A percentile compares a stretch with the other conserved stretches of the same genome.
These are phyloP conservation scores for Pectinophora gossypiella DNA, from an alignment of 1,140 invertebrate genomes.

Conservation along the genomic window DNA sequence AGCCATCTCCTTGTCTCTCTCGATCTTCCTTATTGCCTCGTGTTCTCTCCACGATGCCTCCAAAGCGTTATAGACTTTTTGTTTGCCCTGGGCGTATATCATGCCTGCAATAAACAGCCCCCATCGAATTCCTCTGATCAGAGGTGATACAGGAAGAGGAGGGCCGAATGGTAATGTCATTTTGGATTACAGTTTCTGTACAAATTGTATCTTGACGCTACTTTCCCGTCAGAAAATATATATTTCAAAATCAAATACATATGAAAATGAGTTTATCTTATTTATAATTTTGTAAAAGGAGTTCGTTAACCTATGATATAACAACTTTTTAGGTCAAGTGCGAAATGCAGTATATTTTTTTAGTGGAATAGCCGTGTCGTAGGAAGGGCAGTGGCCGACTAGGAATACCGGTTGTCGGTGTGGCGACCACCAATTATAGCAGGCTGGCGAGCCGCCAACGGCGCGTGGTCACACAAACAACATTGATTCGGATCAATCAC, in stretches of 20 bases:
- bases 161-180: constrained; percentile 9
- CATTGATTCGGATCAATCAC: constrained; percentile 42
- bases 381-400: constrained; percentile 72
- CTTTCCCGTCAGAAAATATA: too few species aligned
- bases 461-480: constrained; percentile 32
- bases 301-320: neutral
- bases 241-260: too few species aligned
- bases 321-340: constrained; percentile 59
- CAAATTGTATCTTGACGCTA: too few species aligned
- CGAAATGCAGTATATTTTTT: constrained; percentile 41
- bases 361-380: constrained; percentile 37
- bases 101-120: constrained; percentile 51
- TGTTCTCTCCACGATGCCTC: constrained; percentile 40
- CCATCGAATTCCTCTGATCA: constrained; percentile 52
- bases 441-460: constrained; percentile 60
- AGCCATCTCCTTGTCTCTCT: constrained; percentile 42
- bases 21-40: constrained; percentile 43
- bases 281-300: neutral
- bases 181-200: neutral
- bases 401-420: constrained; percentile 65
- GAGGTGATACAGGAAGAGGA: constrained; percentile 51
- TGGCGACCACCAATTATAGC: constrained; percentile 71
- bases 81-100: constrained; percentile 47
- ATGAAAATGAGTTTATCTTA: neutral
- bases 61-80: constrained; percentile 31